phyloP scores from a whole-genome alignment of 2,888 invertebrate species.

The Luperina nickerlii region DNA sequence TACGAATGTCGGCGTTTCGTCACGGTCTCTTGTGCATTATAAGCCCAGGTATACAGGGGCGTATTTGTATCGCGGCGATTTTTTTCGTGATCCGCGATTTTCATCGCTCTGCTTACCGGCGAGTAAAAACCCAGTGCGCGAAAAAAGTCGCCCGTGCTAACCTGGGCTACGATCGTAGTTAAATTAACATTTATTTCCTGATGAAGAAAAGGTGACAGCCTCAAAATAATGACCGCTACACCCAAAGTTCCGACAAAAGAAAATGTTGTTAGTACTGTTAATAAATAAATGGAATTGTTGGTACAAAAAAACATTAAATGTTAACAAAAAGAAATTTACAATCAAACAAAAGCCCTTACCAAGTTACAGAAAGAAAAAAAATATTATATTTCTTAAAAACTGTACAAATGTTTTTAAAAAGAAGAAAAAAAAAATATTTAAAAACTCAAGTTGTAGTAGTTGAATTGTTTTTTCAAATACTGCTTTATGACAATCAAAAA shows the following conservation, averaged over 20 bases:
- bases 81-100: not conserved
- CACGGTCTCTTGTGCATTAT: not conserved
- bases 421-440: constrained; percentile 4
- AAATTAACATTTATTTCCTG: not conserved
- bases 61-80: not conserved
- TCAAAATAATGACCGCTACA: constrained; percentile 11
- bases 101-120: not conserved
- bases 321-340: constrained; percentile 36
- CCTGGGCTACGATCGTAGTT: not conserved
- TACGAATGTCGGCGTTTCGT: not conserved
- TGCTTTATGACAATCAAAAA: constrained; percentile 30
- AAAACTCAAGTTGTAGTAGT: constrained; percentile 26
- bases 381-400: constrained; percentile 46
- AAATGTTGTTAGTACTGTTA: constrained; percentile 52
- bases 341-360: constrained; percentile 48
- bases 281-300: constrained; percentile 48
- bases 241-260: constrained; percentile 27
- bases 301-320: constrained; percentile 40
- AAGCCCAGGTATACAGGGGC: not conserved
- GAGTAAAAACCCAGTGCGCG: no score
- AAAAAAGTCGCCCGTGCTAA: not conserved
- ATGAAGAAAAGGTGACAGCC: not conserved
- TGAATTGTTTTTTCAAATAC: constrained; percentile 11
- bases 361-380: constrained; percentile 37
- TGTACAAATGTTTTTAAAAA: constrained; percentile 36